These are phyloP conservation scores for Platichthys flesus DNA, from an alignment of 2,113 vertebrate species.

Conservation along the genomic window DNA sequence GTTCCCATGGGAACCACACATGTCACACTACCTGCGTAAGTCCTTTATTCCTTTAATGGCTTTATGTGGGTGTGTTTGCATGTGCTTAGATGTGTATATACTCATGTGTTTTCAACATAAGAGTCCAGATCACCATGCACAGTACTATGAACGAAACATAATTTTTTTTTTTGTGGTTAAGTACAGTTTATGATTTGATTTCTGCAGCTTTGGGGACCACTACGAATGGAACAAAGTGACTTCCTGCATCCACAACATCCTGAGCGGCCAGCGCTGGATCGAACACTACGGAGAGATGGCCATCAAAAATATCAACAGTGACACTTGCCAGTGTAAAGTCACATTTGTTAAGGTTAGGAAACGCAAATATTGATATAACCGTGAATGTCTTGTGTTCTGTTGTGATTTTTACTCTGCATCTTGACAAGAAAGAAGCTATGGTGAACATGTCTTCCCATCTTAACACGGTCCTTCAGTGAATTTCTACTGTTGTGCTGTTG, in stretches of 20 bases:
- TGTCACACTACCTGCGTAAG: constrained; percentile 91
- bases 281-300: constrained; percentile 97
- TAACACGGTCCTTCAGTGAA: too few relatives aligned
- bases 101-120: neutral
- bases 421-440: too few relatives aligned
- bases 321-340: constrained; percentile 91
- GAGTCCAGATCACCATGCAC: neutral
- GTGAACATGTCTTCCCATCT: too few relatives aligned
- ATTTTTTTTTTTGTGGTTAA: neutral
- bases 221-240: constrained; percentile 99
- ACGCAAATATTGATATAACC: neutral
- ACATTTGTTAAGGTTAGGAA: constrained; percentile 93
- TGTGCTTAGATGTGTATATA: constrained; percentile 8
- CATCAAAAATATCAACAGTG: constrained; percentile 88
- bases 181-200: neutral
- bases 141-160: neutral
- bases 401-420: too few relatives aligned
- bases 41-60: constrained; percentile 30
- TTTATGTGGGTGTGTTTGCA: constrained; percentile 16
- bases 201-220: constrained; percentile 89
- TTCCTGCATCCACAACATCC: constrained; percentile 97
- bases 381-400: neutral
- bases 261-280: constrained; percentile 96
- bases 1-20: constrained; percentile 96
- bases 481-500: too few relatives aligned